Base-by-base conservation (phyloP, 2,888 invertebrate genomes). In the Andricus quercusramuli region DNA sequence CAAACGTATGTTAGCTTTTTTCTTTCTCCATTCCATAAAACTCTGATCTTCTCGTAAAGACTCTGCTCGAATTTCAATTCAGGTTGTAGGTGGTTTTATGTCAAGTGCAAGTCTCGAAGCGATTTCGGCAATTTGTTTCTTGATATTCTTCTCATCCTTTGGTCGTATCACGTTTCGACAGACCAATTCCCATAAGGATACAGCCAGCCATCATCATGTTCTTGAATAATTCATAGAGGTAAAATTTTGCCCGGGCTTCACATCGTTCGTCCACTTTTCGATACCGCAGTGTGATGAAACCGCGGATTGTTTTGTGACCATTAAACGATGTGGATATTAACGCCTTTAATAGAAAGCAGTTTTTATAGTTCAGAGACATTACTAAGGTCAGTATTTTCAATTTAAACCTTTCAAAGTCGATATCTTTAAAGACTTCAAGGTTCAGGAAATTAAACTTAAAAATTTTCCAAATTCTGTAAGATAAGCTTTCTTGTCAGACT, bases 161-260 rank as follows among this genome's bases (percentile, higher is more conserved):
- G 56, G 74, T 13, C n/a, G n/a, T 74, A 74, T 74, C 74, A 74
- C 74, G 74, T 74, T 74, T 74, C 74, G 56, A 74, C 32, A 32
- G 32, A 59, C 74, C 32, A 32, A 56, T 74, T 74, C 74, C 37
- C 74, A 74, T 74, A 74, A 74, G 56, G 56, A 74, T 56, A 56
- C 32, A 22, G n/a, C 32, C 56, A 32, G 74, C 51, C 74, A 74
- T 74, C 74, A 74, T 74, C 56, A 37, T 56, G 56, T n/a, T n/a
- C 56, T 51, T 74, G 74, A 74, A 74, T 74, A 74, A 74, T 74
- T 74, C 74, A 74, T 74, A 74, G 32, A 74, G n/a, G 32, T 74
- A 74, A 56, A 51, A 74, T 74, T 74, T 51, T 74, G 51, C 47
- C 47, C 8, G 25, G 8, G 68, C 68, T 68, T 68, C 68, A 25